Conservation (phyloP, 1,140 invertebrate species). For the Drosophila santomea region DNA sequence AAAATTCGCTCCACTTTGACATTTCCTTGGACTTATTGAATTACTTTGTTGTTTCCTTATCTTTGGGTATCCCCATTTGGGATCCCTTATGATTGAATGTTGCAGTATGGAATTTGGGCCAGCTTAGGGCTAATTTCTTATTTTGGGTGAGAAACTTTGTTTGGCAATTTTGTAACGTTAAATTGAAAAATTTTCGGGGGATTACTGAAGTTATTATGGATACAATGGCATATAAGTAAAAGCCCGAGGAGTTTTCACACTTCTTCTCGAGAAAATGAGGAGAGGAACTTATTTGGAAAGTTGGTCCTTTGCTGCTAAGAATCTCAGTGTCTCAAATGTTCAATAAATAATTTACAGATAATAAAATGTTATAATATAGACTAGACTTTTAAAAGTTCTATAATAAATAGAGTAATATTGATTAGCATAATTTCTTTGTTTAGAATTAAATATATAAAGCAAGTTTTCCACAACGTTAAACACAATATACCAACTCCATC, state of each 20-base stretch:
- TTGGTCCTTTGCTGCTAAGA: not conserved
- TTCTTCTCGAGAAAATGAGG: not conserved
- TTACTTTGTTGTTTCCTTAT: slow-evolving; percentile 51
- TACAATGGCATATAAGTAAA: slow-evolving; percentile 29
- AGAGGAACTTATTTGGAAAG: not conserved
- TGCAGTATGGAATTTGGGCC: slow-evolving; percentile 39
- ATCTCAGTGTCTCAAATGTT: not conserved
- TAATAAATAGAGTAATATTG: too few relatives aligned
- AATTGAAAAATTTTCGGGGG: slow-evolving; percentile 51
- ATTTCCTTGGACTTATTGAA: slow-evolving; percentile 57
- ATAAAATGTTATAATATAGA: not conserved
- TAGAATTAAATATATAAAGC: not conserved
- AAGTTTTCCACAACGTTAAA: too few relatives aligned
- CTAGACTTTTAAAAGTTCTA: too few relatives aligned
- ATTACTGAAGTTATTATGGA: slow-evolving; percentile 48
- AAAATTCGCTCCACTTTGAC: slow-evolving; percentile 57
- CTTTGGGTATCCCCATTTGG: slow-evolving; percentile 36
- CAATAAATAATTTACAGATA: not conserved
- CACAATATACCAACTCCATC: not conserved
- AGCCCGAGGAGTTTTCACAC: slow-evolving; percentile 7
- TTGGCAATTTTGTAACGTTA: slow-evolving; percentile 39
- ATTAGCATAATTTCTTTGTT: not conserved
- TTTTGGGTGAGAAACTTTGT: slow-evolving; percentile 35
- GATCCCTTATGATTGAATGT: slow-evolving; percentile 50
- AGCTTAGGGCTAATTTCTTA: slow-evolving; percentile 38